Evolutionary conservation across 2,888 invertebrate genomes (phyloP).

Genomic region (Drosophila paramelanica): DNA sequence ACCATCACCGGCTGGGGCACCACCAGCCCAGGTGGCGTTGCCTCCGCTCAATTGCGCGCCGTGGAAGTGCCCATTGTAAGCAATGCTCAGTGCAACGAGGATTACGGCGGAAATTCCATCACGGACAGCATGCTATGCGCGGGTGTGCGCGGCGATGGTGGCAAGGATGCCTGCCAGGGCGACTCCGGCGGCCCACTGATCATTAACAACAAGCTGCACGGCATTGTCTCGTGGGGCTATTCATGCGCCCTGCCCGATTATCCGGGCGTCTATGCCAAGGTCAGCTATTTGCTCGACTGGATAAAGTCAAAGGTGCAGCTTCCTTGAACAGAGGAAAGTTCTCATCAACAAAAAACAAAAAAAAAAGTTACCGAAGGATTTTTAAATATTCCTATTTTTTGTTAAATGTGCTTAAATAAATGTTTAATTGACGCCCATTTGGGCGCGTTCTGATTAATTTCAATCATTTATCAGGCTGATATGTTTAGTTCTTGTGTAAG

Average conservation of each 20-base stretch:
- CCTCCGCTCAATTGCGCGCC: slow-evolving; percentile 64
- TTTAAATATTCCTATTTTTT: not conserved
- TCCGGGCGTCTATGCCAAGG: slow-evolving; percentile 81
- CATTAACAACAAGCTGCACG: slow-evolving; percentile 62
- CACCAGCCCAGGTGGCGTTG: slow-evolving; percentile 51
- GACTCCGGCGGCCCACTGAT: slow-evolving; percentile 82
- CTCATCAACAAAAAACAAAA: not conserved
- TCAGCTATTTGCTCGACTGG: slow-evolving; percentile 62
- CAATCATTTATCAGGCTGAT: slow-evolving; percentile 20
- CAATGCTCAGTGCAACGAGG: slow-evolving; percentile 56
- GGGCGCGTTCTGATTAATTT: slow-evolving; percentile 12
- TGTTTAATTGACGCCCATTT: slow-evolving; percentile 11
- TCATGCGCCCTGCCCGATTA: slow-evolving; percentile 68
- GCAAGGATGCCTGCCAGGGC: slow-evolving; percentile 79
- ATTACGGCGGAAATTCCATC: slow-evolving; percentile 64
- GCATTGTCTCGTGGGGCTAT: slow-evolving; percentile 82
- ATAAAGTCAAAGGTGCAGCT: slow-evolving; percentile 40
- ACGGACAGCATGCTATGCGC: slow-evolving; percentile 80
- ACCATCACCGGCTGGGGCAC: slow-evolving; percentile 80
- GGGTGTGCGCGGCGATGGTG: slow-evolving; percentile 69
- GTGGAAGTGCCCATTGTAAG: slow-evolving; percentile 76
- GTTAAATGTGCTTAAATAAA: slow-evolving; percentile 54
- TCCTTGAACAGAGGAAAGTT: not conserved
- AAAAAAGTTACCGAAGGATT: no score
- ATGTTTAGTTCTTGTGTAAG: slow-evolving; percentile 14